These are phyloP conservation scores for Osmerus eperlanus DNA, from an alignment of 2,113 vertebrate species.

Conservation along the genomic window DNA sequence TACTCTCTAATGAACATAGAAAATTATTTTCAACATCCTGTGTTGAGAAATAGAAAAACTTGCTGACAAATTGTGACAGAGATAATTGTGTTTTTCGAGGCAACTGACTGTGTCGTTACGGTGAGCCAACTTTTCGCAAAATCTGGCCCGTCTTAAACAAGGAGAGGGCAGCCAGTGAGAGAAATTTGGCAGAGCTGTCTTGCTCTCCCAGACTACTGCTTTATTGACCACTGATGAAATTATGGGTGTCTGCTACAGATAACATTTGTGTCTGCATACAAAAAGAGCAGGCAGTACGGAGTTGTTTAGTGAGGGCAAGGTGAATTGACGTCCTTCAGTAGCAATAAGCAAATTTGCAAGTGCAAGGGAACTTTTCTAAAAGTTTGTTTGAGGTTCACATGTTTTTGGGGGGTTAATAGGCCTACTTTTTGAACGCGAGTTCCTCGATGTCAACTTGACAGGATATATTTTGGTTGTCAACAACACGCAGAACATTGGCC, in stretches of 20 bases:
- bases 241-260: slow-evolving; percentile 49
- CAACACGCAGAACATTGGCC: not conserved
- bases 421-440: not conserved
- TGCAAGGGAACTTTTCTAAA: not conserved
- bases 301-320: not conserved
- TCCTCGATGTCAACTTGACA: not conserved
- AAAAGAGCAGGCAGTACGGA: not conserved
- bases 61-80: slow-evolving; percentile 39
- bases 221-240: slow-evolving; percentile 45
- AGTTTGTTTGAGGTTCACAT: not conserved
- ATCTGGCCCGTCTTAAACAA: slow-evolving; percentile 10
- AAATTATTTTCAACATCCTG: not conserved
- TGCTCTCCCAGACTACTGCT: slow-evolving; percentile 33
- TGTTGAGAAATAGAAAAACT: slow-evolving; percentile 35
- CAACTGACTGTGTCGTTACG: slow-evolving; percentile 6
- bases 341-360: not conserved
- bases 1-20: no score
- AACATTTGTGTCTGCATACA: slow-evolving; percentile 26
- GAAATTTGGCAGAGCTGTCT: slow-evolving; percentile 15
- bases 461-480: not conserved
- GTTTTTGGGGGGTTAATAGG: not conserved
- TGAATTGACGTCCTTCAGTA: not conserved
- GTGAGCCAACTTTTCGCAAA: slow-evolving; percentile 28
- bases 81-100: slow-evolving; percentile 37
- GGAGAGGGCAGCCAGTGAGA: slow-evolving; percentile 3